Conservation (phyloP, 2,797 vertebrate genomes). For the Enteromius mattozi region DNA sequence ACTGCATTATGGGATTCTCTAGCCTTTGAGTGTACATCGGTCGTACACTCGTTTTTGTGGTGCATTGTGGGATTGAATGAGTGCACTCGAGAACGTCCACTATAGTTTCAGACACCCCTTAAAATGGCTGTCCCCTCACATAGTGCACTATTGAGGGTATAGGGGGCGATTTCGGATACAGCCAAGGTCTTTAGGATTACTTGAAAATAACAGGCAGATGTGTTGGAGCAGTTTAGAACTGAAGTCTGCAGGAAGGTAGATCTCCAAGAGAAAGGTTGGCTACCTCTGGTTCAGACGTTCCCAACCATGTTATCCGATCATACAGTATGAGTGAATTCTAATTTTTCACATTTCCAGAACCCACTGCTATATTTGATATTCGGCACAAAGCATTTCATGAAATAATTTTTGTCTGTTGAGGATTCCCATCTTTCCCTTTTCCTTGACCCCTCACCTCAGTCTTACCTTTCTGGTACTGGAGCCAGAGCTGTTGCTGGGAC, state of each 20-base stretch:
- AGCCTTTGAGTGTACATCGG: too few species aligned
- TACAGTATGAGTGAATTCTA: background rate
- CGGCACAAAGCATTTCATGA: background rate
- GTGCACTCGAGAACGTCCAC: too few species aligned
- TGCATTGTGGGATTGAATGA: too few species aligned
- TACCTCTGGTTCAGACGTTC: background rate
- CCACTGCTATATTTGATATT: background rate
- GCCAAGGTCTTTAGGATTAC: background rate
- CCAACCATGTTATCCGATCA: background rate
- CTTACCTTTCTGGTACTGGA: constrained; percentile 99
- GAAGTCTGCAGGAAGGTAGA: background rate
- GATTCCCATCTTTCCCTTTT: background rate
- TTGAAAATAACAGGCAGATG: background rate
- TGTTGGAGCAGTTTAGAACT: background rate
- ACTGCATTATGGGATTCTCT: too few species aligned
- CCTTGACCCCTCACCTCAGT: constrained; percentile 34
- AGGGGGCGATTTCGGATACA: too few species aligned
- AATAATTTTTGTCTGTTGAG: background rate
- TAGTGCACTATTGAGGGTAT: too few species aligned
- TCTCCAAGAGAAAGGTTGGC: too few species aligned
- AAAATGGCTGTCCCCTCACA: too few species aligned
- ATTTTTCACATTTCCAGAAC: background rate
- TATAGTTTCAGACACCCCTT: too few species aligned
- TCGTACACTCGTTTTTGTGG: too few species aligned
- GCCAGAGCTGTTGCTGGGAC: constrained; percentile 97